Conservation (phyloP, 2,888 invertebrate species). For the Teleiodes luculella region DNA sequence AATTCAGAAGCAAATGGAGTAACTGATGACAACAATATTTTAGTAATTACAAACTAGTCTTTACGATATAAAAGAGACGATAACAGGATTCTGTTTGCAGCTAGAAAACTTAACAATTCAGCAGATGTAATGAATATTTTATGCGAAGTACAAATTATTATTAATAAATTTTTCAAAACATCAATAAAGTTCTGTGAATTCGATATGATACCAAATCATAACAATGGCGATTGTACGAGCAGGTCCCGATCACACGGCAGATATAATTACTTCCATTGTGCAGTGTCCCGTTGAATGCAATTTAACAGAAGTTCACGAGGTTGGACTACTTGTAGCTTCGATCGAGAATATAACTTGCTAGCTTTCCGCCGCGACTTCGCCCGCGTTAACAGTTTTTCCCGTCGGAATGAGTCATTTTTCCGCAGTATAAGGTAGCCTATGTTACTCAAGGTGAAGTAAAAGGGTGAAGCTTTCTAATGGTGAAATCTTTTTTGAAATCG, state of each 20-base stretch:
- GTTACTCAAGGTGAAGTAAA: no score
- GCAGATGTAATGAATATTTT: background rate
- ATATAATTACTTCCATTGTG: slow-evolving; percentile 37
- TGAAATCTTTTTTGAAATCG: no score
- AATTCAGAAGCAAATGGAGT: background rate
- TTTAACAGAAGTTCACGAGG: slow-evolving; percentile 29
- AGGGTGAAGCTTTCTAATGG: no score
- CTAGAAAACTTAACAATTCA: no score
- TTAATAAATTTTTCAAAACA: background rate
- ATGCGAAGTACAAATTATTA: background rate
- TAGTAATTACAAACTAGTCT: no score
- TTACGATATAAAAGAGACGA: no score
- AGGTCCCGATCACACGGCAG: slow-evolving; percentile 30
- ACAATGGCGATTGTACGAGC: slow-evolving; percentile 23
- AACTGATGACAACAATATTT: background rate
- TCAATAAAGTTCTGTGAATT: background rate
- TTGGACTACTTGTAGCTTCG: slow-evolving; percentile 6
- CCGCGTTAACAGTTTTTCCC: no score
- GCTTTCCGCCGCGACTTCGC: no score
- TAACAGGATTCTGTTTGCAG: no score
- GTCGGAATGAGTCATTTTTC: no score
- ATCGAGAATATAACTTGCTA: background rate
- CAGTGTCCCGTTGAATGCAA: slow-evolving; percentile 26
- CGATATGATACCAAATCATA: slow-evolving; percentile 1
- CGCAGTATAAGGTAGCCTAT: no score